phyloP scores from a whole-genome alignment of 1,140 invertebrate genomes.

The Pararge aegeria region DNA sequence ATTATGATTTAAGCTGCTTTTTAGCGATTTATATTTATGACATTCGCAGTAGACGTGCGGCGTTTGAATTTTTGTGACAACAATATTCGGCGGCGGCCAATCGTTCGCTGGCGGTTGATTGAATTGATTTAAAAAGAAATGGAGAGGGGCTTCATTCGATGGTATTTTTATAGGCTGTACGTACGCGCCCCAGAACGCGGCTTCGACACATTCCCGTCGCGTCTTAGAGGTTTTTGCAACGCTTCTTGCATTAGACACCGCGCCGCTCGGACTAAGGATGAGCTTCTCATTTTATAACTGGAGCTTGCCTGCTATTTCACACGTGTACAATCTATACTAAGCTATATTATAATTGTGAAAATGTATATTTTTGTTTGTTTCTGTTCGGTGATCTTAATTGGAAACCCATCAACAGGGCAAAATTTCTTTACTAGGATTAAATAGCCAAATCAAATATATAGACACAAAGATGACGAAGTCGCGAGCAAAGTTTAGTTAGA shows the following conservation, averaged over 20 bases:
- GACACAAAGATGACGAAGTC: too few species aligned
- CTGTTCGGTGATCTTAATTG: too few species aligned
- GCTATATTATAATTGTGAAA: too few species aligned
- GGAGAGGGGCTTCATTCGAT: conserved; percentile 44
- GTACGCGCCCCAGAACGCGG: conserved; percentile 64
- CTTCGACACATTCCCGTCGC: conserved; percentile 70
- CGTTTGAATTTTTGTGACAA: conserved; percentile 28
- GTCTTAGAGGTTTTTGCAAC: conserved; percentile 67
- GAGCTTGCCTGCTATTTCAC: too few species aligned
- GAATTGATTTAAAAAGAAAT: conserved; percentile 75
- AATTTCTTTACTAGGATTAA: too few species aligned
- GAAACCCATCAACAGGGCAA: too few species aligned
- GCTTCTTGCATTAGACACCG: conserved; percentile 70
- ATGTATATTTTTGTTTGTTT: too few species aligned
- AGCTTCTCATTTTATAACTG: too few species aligned
- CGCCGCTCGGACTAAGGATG: conserved; percentile 43
- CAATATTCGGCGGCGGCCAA: conserved; percentile 51
- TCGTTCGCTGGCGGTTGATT: conserved; percentile 57
- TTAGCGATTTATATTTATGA: conserved; percentile 19
- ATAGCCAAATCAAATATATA: too few species aligned
- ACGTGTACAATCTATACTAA: too few species aligned
- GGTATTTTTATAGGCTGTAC: conserved; percentile 75
- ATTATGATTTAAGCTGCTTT: conserved; percentile 1
- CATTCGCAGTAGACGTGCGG: conserved; percentile 8
- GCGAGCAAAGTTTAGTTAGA: too few species aligned